These are phyloP conservation scores for Caenorhabditis becei DNA, from an alignment of 2,888 invertebrate genomes.

Conservation along the genomic window DNA sequence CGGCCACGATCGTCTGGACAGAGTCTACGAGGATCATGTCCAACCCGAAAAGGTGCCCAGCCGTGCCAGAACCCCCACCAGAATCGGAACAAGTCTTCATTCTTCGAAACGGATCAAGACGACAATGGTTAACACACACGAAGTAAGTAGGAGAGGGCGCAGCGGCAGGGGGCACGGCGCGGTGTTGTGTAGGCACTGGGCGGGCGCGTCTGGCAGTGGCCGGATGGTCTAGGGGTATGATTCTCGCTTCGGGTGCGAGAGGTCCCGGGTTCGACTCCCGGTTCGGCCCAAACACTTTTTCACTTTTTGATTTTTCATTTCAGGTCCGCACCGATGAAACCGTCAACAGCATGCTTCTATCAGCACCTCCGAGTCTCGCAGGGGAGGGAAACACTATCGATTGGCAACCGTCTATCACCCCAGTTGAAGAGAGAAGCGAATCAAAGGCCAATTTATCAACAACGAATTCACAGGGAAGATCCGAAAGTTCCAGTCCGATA, in stretches of 20 bases:
- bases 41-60: slow-evolving; percentile 55
- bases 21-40: slow-evolving; percentile 57
- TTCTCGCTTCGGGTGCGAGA: slow-evolving; percentile 82
- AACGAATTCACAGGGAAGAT: slow-evolving; percentile 27
- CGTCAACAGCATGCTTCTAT: slow-evolving; percentile 59
- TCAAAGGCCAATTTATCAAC: slow-evolving; percentile 19
- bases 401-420: slow-evolving; percentile 56
- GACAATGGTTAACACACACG: slow-evolving; percentile 39
- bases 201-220: slow-evolving; percentile 53
- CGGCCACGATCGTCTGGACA: slow-evolving; percentile 75
- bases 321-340: slow-evolving; percentile 57
- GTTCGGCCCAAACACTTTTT: slow-evolving; percentile 73
- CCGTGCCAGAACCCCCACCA: slow-evolving; percentile 52
- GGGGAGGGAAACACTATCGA: slow-evolving; percentile 54
- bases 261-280: slow-evolving; percentile 81
- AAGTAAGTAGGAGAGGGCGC: slow-evolving; percentile 23
- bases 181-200: slow-evolving; percentile 14
- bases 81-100: slow-evolving; percentile 50
- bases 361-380: slow-evolving; percentile 56
- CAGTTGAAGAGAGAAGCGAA: slow-evolving; percentile 56
- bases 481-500: slow-evolving; percentile 39
- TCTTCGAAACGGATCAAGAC: slow-evolving; percentile 56
- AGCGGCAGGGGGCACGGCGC: neutral
- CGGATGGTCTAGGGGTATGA: slow-evolving; percentile 80
- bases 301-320: slow-evolving; percentile 22